These are phyloP conservation scores for Brachionus koreanus DNA, from an alignment of 1,140 invertebrate genomes.

Conservation along the genomic window DNA sequence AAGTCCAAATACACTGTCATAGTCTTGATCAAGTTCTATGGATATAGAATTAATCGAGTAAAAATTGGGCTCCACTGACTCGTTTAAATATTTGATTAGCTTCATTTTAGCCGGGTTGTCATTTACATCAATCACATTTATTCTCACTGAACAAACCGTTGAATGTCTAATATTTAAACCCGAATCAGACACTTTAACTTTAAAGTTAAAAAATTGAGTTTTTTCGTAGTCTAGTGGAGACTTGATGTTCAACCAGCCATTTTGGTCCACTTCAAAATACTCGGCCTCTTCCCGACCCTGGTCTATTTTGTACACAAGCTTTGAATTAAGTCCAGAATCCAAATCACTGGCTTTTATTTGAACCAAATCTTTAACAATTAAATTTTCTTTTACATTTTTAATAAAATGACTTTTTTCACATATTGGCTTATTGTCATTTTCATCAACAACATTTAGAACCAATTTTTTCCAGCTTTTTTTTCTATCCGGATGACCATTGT, in stretches of 20 bases:
- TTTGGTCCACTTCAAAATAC: slow-evolving; percentile 13
- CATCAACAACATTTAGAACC: slow-evolving; percentile 6
- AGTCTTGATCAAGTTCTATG: neutral
- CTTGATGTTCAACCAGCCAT: slow-evolving; percentile 18
- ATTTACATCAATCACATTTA: slow-evolving; percentile 29
- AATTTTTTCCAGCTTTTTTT: neutral
- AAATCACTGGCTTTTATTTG: slow-evolving; percentile 22
- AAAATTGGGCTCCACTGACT: neutral
- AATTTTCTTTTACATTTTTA: slow-evolving; percentile 18
- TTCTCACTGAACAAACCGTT: neutral
- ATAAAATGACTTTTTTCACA: slow-evolving; percentile 39
- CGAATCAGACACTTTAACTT: neutral
- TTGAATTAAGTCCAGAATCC: neutral
- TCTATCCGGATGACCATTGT: neutral
- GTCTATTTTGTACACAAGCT: neutral
- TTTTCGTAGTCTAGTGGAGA: neutral
- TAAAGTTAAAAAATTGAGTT: neutral
- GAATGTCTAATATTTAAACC: neutral
- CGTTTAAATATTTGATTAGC: slow-evolving; percentile 15
- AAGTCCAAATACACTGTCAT: neutral
- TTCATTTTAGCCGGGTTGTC: slow-evolving; percentile 32
- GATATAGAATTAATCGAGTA: neutral
- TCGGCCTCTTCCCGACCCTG: neutral
- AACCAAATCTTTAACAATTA: neutral
- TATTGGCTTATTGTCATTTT: slow-evolving; percentile 31